Conservation (phyloP, 2,113 vertebrate species). For the Oncorhynchus keta region DNA sequence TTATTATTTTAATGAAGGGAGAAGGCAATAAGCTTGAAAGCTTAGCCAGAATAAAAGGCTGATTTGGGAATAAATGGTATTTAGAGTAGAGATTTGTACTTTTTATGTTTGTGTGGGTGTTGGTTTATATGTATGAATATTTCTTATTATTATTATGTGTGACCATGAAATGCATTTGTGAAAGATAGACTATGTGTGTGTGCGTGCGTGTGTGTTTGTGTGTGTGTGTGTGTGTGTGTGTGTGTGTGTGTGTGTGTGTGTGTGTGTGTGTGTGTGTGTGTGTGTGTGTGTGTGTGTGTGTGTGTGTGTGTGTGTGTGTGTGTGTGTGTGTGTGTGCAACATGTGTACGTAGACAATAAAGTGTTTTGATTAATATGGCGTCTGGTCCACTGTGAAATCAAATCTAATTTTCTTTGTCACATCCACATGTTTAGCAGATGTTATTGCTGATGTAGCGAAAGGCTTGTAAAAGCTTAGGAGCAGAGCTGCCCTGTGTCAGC, state of each 20-base stretch:
- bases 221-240: constrained; percentile 12
- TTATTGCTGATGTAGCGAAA: no score
- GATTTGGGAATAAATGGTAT: constrained; percentile 13
- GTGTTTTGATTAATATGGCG: neutral
- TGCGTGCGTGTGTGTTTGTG: neutral
- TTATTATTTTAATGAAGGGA: neutral
- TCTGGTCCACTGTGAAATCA: neutral
- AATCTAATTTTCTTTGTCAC: no score
- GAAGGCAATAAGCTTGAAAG: neutral
- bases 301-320: constrained; percentile 9
- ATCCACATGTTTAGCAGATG: no score
- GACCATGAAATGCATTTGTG: no score
- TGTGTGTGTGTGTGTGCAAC: constrained; percentile 9
- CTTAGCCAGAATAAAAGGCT: constrained; percentile 1
- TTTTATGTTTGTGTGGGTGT: neutral
- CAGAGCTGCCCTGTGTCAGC: neutral
- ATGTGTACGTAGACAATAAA: neutral
- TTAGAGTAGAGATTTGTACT: constrained; percentile 16
- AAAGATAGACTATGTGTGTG: neutral
- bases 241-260: constrained; percentile 17
- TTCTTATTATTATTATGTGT: neutral
- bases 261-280: constrained; percentile 19
- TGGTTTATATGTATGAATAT: constrained; percentile 7
- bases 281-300: constrained; percentile 3
- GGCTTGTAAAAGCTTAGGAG: no score